phyloP scores from a whole-genome alignment of 2,113 vertebrate species.

The Upupa epops region DNA sequence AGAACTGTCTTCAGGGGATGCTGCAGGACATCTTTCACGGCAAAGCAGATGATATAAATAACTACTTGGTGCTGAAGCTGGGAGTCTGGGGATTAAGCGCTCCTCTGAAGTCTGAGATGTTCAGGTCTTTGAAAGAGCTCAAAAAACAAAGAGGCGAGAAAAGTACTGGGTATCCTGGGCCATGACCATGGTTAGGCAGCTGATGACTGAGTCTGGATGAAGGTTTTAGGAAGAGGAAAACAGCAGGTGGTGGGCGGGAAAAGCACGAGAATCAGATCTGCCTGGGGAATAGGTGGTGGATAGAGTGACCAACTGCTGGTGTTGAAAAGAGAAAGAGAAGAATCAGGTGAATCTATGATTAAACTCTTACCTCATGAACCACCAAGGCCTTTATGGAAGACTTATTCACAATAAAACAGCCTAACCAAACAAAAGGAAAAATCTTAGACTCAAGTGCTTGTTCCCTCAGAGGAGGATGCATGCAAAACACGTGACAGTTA shows the following conservation, averaged over 20 bases:
- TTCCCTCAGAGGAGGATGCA: neutral
- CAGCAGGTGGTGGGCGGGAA: conserved; percentile 45
- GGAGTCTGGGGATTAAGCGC: neutral
- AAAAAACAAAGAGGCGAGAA: neutral
- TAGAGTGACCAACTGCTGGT: conserved; percentile 26
- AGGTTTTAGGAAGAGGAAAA: conserved; percentile 43
- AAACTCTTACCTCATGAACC: neutral
- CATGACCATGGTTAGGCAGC: neutral
- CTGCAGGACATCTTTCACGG: neutral
- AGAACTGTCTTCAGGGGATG: neutral
- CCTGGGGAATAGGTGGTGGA: conserved; percentile 41
- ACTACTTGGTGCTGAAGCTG: neutral
- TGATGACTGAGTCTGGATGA: conserved; percentile 29
- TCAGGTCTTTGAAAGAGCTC: neutral
- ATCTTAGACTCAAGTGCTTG: neutral
- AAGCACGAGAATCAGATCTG: conserved; percentile 20
- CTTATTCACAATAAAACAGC: neutral
- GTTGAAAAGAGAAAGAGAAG: neutral
- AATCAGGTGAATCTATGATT: neutral
- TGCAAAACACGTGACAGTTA: neutral
- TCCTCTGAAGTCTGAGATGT: neutral
- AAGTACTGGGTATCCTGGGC: neutral
- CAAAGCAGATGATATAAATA: neutral
- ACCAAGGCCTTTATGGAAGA: neutral
- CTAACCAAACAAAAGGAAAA: neutral